Percentiles rank a stretch among this genome's conserved stretches.
Evolutionary conservation across 2,797 vertebrate genomes (phyloP).

Genomic region (Sebastes dallii): DNA sequence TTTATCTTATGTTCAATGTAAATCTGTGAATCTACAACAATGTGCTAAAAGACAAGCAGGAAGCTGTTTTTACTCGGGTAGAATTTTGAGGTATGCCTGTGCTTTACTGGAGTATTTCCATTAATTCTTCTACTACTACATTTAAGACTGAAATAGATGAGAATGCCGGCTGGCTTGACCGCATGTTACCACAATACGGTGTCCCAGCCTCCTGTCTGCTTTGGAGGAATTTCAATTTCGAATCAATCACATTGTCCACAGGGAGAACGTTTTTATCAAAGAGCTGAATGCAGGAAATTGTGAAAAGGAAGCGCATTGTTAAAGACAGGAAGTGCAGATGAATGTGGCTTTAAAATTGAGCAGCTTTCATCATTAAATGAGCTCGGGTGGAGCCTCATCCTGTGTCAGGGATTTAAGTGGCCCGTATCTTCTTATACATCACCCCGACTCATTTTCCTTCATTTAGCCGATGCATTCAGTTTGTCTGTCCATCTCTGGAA

Average conservation of each 20-base stretch:
- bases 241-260: conserved; percentile 17
- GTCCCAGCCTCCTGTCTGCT: background rate
- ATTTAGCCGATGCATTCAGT: background rate
- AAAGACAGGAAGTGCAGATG: conserved; percentile 58
- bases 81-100: too few species aligned
- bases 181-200: too few species aligned
- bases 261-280: background rate
- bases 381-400: conserved; percentile 54
- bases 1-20: too few species aligned
- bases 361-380: conserved; percentile 42
- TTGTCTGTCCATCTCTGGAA: background rate
- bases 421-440: conserved; percentile 43
- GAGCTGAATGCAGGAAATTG: conserved; percentile 24
- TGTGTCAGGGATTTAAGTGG: conserved; percentile 34
- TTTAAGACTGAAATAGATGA: too few species aligned
- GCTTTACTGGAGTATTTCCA: too few species aligned
- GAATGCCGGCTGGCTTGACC: too few species aligned
- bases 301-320: conserved; percentile 60
- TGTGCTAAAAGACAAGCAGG: too few species aligned
- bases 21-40: too few species aligned
- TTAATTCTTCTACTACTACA: too few species aligned
- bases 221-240: background rate
- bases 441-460: background rate
- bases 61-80: too few species aligned
- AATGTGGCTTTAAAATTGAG: conserved; percentile 28